A percentile compares a stretch with the other conserved stretches of the same genome.
phyloP scores from a whole-genome alignment of 2,797 vertebrate species.

The Pangasius sanitwongsei region DNA sequence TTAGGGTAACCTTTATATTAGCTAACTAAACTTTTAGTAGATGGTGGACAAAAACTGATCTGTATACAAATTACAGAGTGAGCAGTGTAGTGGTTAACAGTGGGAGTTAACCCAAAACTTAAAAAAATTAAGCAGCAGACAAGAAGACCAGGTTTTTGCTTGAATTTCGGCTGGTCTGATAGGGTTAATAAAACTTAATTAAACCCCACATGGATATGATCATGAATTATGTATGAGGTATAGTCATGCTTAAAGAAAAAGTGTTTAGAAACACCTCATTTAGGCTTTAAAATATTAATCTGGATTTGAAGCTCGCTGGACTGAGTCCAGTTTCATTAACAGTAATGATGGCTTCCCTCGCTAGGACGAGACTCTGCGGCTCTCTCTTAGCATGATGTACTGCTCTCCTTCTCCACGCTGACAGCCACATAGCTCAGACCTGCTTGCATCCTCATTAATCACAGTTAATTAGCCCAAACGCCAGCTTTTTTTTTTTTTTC shows the following conservation, averaged over 20 bases:
- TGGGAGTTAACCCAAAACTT: too few species aligned
- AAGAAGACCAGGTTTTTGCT: too few species aligned
- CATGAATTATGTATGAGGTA: slow-evolving; percentile 17
- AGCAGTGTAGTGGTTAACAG: neutral
- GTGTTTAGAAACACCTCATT: slow-evolving; percentile 31
- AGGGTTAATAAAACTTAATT: slow-evolving; percentile 7
- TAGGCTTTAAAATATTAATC: slow-evolving; percentile 33
- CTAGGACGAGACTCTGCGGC: slow-evolving; percentile 59
- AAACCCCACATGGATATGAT: neutral
- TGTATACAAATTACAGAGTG: neutral
- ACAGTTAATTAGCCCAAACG: slow-evolving; percentile 71
- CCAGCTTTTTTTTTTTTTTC: neutral
- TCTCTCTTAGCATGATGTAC: slow-evolving; percentile 72
- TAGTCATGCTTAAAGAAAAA: neutral
- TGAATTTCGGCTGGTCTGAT: neutral
- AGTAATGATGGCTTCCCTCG: slow-evolving; percentile 38
- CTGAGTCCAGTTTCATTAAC: slow-evolving; percentile 30
- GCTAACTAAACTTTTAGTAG: neutral
- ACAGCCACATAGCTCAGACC: slow-evolving; percentile 62
- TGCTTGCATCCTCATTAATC: slow-evolving; percentile 70
- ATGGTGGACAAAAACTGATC: neutral
- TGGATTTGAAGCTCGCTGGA: slow-evolving; percentile 36
- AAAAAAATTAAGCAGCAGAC: neutral
- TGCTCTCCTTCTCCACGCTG: slow-evolving; percentile 55
- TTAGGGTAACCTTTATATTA: neutral